Conservation (phyloP, 1,140 invertebrate species). For the Ylistrum balloti region DNA sequence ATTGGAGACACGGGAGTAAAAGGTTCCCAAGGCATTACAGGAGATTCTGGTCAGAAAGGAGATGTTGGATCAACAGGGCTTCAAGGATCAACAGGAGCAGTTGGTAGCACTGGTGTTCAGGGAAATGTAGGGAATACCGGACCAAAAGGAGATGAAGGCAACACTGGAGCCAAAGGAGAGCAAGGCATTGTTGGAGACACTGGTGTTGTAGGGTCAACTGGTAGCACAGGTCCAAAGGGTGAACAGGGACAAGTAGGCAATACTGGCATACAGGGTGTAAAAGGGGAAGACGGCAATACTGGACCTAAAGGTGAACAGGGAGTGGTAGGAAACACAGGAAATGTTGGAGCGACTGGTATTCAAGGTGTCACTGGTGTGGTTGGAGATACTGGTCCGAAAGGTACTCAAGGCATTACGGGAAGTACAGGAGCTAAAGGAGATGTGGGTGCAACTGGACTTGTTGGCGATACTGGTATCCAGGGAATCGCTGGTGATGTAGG, state of each 20-base stretch:
- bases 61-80: neutral
- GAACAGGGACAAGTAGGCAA: neutral
- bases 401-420: neutral
- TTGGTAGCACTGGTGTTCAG: slow-evolving; percentile 25
- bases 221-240: slow-evolving; percentile 17
- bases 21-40: neutral
- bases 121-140: neutral
- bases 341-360: neutral
- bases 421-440: neutral
- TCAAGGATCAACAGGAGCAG: neutral
- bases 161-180: neutral
- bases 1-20: neutral
- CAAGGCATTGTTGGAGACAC: neutral
- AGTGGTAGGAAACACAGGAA: neutral
- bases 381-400: neutral
- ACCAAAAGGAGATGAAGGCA: neutral
- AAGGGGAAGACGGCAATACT: neutral
- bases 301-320: slow-evolving; percentile 29
- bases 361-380: neutral
- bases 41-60: neutral
- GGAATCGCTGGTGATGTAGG: slow-evolving; percentile 43
- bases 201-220: neutral
- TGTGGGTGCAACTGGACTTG: neutral
- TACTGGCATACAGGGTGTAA: neutral
- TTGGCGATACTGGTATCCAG: neutral